Evolutionary conservation across 2,797 vertebrate species (phyloP).

Genomic region (Arnoldichthys spilopterus): DNA sequence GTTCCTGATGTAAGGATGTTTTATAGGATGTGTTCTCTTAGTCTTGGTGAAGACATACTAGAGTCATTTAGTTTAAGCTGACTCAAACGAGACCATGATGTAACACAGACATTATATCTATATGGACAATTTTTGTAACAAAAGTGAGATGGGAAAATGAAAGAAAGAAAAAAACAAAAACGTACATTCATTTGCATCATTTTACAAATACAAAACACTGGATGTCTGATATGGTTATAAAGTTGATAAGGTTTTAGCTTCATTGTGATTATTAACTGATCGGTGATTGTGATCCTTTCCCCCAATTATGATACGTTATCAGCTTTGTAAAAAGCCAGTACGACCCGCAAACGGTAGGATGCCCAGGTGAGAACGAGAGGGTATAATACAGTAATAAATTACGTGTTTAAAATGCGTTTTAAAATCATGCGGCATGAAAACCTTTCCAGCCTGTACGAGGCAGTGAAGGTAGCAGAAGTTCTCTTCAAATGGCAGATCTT

Average conservation of each 20-base stretch:
- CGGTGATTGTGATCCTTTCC: background rate
- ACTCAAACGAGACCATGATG: slow-evolving; percentile 18
- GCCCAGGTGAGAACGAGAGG: slow-evolving; percentile 38
- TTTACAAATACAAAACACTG: slow-evolving; percentile 7
- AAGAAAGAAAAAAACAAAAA: slow-evolving; percentile 26
- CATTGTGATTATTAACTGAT: slow-evolving; percentile 11
- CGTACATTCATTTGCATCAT: slow-evolving; percentile 54
- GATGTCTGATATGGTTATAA: slow-evolving; percentile 50
- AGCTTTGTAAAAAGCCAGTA: slow-evolving; percentile 20
- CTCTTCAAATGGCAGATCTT: slow-evolving; percentile 64
- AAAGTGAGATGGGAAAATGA: slow-evolving; percentile 13
- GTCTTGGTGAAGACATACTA: slow-evolving; percentile 47
- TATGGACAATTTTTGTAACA: background rate
- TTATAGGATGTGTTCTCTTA: slow-evolving; percentile 35
- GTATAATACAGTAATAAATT: slow-evolving; percentile 60
- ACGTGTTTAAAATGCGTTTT: slow-evolving; percentile 53
- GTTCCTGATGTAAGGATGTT: background rate
- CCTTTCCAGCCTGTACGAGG: slow-evolving; percentile 46
- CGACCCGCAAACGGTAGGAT: slow-evolving; percentile 27
- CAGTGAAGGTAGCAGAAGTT: slow-evolving; percentile 77
- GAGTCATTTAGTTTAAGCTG: slow-evolving; percentile 31
- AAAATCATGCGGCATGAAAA: slow-evolving; percentile 65
- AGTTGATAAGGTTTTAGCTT: slow-evolving; percentile 40
- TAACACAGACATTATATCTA: background rate
- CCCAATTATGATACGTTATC: background rate